Base-by-base conservation (phyloP, 2,113 vertebrate genomes). In the Rhabdomys dilectus region DNA sequence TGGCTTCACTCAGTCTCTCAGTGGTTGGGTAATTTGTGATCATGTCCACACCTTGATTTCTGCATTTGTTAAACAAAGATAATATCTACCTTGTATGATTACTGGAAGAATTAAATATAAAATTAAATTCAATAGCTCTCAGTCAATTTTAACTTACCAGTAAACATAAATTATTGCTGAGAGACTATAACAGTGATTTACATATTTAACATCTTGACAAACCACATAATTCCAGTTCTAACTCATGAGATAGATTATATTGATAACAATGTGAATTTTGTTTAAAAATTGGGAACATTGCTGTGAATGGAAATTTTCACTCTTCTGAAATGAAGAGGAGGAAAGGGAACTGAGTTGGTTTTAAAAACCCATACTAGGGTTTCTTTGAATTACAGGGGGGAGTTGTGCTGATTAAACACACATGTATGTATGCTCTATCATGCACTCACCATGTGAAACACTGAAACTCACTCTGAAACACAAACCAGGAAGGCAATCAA, bases 251-350 rank as follows among this genome's bases (percentile, higher is more conserved):
- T 92, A 89, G 34, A 89, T 75, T 92, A 91, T 45, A 85, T 89
- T 96, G 77, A 95, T 95, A 81, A 91, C 84, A 78, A 88, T 88
- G 29, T 92, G n/a, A 86, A 92, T 86, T 92, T 95, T 94, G 82
- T 82, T 96, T 97, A 58, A 78, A 94, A 1, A 0, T 78, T 90
- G 81, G 66, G 39, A 84, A 87, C 31, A 78, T 88, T 80, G 94
- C 72, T 82, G 76, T 96, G 66, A 93, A 89, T 86, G 91, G 95
- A 94, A 92, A 97, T 91, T 82, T 96, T 93, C 86, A 91, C 48
- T 89, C 36, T n/a, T 90, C 11, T 93, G 26, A 76, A 94, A 91
- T 73, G 21, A 93, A 91, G 56, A 84, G 11, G 90, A 92, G 15
- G 75, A 78, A 45, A 89, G 12, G 31, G 53, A 93, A 77, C 29